Evolutionary conservation across 35 echinoderm and acorn worm species (phyloP).

Genomic region (Diadema setosum): DNA sequence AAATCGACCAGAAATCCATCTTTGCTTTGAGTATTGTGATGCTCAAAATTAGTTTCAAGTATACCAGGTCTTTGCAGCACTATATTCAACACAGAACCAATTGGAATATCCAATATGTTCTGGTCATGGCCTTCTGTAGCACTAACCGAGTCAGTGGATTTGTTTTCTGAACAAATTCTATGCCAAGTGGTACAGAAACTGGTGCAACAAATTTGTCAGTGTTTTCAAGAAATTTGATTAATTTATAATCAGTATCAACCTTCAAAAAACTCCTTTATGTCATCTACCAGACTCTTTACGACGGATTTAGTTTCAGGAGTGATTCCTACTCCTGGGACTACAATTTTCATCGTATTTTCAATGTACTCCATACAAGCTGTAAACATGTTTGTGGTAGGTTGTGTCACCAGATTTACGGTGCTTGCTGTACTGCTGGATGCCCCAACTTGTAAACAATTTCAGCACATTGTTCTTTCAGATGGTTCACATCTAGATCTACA

Average conservation of each 20-base stretch:
- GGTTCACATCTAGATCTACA: neutral
- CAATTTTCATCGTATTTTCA: neutral
- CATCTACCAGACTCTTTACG: neutral
- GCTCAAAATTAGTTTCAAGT: conserved; percentile 20
- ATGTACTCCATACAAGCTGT: neutral
- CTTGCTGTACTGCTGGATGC: neutral
- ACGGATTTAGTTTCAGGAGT: neutral
- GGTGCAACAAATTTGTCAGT: conserved; percentile 27
- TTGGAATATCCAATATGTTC: conserved; percentile 33
- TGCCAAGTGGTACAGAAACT: conserved; percentile 5
- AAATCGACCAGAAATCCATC: conserved; percentile 45
- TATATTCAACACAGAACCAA: neutral
- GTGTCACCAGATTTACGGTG: neutral
- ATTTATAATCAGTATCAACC: neutral
- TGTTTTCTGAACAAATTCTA: conserved; percentile 19
- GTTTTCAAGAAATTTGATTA: conserved; percentile 18
- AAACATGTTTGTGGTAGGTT: neutral
- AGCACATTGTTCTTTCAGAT: neutral
- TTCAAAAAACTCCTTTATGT: neutral
- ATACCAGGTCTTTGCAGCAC: conserved; percentile 9
- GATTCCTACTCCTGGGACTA: neutral
- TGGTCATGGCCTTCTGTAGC: conserved; percentile 1
- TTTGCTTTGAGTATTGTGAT: neutral
- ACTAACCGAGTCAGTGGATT: neutral
- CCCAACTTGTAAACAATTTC: neutral